Evolutionary conservation across 2,797 vertebrate genomes (phyloP), one percentile per base, ranked within the genome.

Genomic region (Paramormyrops hopkinsi): DNA sequence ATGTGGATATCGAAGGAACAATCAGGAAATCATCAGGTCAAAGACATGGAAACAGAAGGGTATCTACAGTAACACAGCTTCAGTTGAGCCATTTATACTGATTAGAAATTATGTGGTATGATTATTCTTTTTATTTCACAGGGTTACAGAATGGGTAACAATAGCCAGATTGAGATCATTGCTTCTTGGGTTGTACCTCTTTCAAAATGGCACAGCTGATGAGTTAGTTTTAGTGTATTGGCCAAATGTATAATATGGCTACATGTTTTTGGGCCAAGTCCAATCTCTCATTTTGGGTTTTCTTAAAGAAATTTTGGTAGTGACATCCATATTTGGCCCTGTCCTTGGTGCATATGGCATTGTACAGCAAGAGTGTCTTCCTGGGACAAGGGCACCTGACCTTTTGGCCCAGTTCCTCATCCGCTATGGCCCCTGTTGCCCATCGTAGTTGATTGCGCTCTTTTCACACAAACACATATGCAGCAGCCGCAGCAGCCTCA

Each of bases 401-500:
- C 8, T 86, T 51, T 53, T 86, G 50, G 46, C 11, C 84, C 48
- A 51, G 25, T 33, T 17, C 84, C 48, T 29, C 46, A 29, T 3
- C 84, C 25, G 5, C 51, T 37, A 17, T 53, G 48, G 48, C 48
- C 48, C 51, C 46, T 54, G 22, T 29, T 54, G 11, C 84, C 84
- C 25, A 7, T 51, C 29, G 0, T 54, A 48, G 76, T 82, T 82
- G 84, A 86, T 51, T 86, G 48, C 51, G 12, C 84, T 29, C 25
- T 86, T 51, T 86, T 86, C 84, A 82, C 83, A 94, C 93, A 97
- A 0, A 1, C 94, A 8, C 91, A 93, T 0, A 82, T 89, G 56
- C 95, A 95, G 62, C 94, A 91, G 88, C 41, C 17, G 53, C 88
- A 88, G 56, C 95, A 95, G 62, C 94, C 91, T 84, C 50, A 29